Evolutionary conservation across 2,797 vertebrate species (phyloP).

Genomic region (Takifugu ocellatus): DNA sequence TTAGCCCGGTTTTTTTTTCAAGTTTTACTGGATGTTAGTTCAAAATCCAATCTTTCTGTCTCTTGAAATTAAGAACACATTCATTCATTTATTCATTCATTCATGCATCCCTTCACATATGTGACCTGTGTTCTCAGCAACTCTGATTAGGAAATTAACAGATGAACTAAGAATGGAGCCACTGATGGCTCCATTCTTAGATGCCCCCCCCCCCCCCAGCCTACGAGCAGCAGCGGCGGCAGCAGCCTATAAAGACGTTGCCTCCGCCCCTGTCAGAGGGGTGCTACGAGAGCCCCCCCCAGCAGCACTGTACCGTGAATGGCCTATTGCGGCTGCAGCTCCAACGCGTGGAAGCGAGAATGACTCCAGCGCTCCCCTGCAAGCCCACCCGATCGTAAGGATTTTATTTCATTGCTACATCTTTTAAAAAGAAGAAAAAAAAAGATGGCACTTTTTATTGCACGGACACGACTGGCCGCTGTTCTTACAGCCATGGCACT

Average conservation of each 20-base stretch:
- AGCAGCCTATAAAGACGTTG: constrained; percentile 15
- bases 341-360: constrained; percentile 54
- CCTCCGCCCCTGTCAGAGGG: constrained; percentile 56
- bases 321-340: constrained; percentile 58
- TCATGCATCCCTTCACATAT: background rate
- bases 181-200: background rate
- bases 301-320: constrained; percentile 36
- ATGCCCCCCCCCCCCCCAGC: constrained; percentile 9
- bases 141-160: too few relatives aligned
- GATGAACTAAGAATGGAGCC: background rate
- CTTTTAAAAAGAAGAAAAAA: background rate
- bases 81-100: background rate
- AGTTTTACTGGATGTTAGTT: too few relatives aligned
- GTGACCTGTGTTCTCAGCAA: too few relatives aligned
- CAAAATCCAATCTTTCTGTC: too few relatives aligned
- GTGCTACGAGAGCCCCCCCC: constrained; percentile 30
- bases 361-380: constrained; percentile 50
- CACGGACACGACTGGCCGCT: constrained; percentile 40
- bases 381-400: constrained; percentile 40
- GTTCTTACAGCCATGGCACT: constrained; percentile 54
- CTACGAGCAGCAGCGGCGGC: too few relatives aligned
- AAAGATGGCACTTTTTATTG: constrained; percentile 41
- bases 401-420: background rate
- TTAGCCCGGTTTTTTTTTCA: too few relatives aligned
- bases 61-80: too few relatives aligned